Conservation (phyloP, 2,888 invertebrate species). For the Zaprionus bogoriensis region DNA sequence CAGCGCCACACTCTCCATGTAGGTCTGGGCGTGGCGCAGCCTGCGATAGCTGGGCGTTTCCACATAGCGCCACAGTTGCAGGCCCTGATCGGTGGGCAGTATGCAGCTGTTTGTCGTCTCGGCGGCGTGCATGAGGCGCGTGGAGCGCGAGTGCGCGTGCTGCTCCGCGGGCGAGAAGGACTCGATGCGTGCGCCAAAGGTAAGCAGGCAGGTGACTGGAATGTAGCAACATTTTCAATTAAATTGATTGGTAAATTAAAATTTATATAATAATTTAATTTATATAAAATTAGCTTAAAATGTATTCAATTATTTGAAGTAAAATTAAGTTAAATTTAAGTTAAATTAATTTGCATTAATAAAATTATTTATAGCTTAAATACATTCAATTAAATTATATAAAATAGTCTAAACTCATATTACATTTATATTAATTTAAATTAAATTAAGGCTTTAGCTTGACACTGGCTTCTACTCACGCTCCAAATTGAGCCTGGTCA, state of each 20-base stretch:
- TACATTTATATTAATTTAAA: not conserved
- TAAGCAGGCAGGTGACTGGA: constrained; percentile 88
- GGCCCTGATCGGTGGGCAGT: constrained; percentile 82
- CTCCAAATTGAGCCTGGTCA: constrained; percentile 88
- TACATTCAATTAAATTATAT: too few relatives aligned
- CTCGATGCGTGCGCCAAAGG: constrained; percentile 88
- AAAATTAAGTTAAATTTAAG: too few relatives aligned
- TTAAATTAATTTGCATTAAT: too few relatives aligned
- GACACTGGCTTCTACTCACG: constrained; percentile 85
- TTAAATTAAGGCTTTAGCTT: not conserved
- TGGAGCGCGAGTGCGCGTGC: constrained; percentile 85
- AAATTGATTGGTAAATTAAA: too few relatives aligned
- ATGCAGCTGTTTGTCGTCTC: constrained; percentile 87
- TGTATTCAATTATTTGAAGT: too few relatives aligned
- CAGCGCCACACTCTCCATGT: constrained; percentile 88
- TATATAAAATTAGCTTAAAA: too few relatives aligned
- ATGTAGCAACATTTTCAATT: not conserved
- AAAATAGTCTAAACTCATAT: too few relatives aligned
- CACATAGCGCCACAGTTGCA: constrained; percentile 86
- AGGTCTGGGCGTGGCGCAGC: constrained; percentile 87
- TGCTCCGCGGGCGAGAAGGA: constrained; percentile 87
- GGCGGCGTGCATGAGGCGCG: constrained; percentile 88
- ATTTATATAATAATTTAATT: too few relatives aligned
- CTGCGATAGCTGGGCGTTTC: constrained; percentile 89
- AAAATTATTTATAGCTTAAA: too few relatives aligned